These are phyloP conservation scores for Hirundo rustica DNA, from an alignment of 2,797 vertebrate species.

Conservation along the genomic window DNA sequence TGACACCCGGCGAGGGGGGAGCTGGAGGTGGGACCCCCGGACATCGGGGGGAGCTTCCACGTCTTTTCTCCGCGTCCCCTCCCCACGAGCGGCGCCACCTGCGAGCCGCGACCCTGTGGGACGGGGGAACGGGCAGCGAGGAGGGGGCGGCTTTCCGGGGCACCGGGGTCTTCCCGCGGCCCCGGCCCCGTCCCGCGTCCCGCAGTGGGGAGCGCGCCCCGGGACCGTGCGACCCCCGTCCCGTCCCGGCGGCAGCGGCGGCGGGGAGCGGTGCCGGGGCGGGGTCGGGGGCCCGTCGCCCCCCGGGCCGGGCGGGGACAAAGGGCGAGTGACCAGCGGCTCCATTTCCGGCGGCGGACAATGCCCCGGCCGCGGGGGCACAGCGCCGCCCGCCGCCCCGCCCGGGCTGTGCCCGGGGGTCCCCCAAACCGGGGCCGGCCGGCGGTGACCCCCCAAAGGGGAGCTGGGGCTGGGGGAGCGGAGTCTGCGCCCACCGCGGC, in stretches of 20 bases:
- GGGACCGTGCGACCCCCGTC: background rate
- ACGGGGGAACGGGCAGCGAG: background rate
- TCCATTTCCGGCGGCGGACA: conserved; percentile 80
- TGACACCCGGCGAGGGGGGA: background rate
- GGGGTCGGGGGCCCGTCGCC: background rate
- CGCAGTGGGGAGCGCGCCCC: background rate
- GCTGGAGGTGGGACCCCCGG: background rate
- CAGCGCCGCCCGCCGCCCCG: conserved; percentile 47
- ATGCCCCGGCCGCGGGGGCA: conserved; percentile 60
- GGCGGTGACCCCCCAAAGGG: background rate
- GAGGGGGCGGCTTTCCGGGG: background rate
- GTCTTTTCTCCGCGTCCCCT: background rate
- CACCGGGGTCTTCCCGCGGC: background rate
- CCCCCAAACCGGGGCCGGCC: fast-evolving
- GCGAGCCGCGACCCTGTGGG: background rate
- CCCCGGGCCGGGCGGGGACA: conserved; percentile 52
- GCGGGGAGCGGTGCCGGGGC: background rate
- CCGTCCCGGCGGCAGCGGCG: background rate
- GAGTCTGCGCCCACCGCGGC: fast-evolving
- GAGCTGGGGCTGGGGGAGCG: background rate
- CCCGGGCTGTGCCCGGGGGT: background rate
- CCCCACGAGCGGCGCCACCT: background rate
- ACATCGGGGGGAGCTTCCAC: background rate
- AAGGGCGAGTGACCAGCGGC: conserved; percentile 77
- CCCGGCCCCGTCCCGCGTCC: background rate